Evolutionary conservation across 2,888 invertebrate genomes (phyloP).

Genomic region (Tetrapedia diversipes): DNA sequence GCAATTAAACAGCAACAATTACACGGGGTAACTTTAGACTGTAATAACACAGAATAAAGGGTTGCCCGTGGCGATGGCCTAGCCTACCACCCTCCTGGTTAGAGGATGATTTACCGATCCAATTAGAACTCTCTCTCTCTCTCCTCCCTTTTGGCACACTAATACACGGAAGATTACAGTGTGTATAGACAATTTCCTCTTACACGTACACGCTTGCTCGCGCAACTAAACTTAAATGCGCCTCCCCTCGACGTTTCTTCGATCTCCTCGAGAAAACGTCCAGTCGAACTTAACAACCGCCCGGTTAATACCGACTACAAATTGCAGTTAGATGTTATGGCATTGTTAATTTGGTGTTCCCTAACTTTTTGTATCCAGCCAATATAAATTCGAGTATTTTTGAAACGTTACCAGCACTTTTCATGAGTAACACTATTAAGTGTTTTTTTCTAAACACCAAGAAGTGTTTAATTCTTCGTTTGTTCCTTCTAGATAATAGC

Average conservation of each 20-base stretch:
- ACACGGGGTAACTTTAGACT: conserved; percentile 83
- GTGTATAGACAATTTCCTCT: conserved; percentile 25
- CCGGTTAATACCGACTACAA: conserved; percentile 78
- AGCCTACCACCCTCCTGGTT: conserved; percentile 78
- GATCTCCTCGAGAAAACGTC: conserved; percentile 78
- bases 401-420: too few species aligned
- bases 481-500: too few species aligned
- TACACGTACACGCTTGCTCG: conserved; percentile 7
- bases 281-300: conserved; percentile 82
- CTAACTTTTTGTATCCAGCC: conserved; percentile 18
- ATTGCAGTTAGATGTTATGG: conserved; percentile 44
- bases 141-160: background rate
- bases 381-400: too few species aligned
- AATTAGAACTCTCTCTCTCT: conserved; percentile 80
- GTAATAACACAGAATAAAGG: conserved; percentile 83
- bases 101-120: conserved; percentile 83
- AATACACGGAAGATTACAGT: background rate
- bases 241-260: conserved; percentile 58
- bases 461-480: too few species aligned
- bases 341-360: conserved; percentile 28
- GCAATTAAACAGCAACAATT: conserved; percentile 83
- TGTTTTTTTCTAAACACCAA: too few species aligned
- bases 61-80: conserved; percentile 79
- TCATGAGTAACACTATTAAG: too few species aligned
- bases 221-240: conserved; percentile 6